These are phyloP conservation scores for Chiloscyllium punctatum DNA, from an alignment of 2,797 vertebrate species.

Conservation along the genomic window DNA sequence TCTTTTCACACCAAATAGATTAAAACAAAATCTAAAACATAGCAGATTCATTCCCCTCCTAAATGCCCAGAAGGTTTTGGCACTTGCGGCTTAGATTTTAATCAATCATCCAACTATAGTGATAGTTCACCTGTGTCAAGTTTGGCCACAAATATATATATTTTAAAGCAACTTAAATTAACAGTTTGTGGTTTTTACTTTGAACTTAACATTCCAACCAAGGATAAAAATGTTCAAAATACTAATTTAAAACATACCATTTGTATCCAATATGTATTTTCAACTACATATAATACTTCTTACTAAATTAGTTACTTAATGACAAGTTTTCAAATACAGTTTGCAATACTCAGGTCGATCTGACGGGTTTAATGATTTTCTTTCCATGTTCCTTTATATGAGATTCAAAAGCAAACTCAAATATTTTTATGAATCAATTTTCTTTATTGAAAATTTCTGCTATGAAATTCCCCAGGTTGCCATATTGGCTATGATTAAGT, in stretches of 20 bases:
- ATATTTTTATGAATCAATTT: background rate
- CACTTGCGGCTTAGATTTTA: background rate
- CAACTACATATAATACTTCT: background rate
- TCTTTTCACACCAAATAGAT: background rate
- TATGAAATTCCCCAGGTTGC: background rate
- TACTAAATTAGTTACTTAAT: background rate
- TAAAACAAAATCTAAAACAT: background rate
- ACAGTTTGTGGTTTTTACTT: background rate
- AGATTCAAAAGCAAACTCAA: background rate
- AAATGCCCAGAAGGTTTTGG: background rate
- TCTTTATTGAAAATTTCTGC: background rate
- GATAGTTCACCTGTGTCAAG: background rate
- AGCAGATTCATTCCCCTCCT: background rate
- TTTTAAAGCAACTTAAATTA: background rate
- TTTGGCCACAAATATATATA: background rate
- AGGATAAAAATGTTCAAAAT: background rate
- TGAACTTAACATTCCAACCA: background rate
- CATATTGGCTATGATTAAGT: conserved; percentile 18
- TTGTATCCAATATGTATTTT: background rate
- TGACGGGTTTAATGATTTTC: background rate
- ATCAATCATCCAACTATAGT: background rate
- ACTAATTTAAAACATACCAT: background rate
- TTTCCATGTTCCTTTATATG: background rate
- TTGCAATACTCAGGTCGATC: background rate
- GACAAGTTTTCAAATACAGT: background rate